Percentiles rank a stretch among this genome's conserved stretches.
These are phyloP conservation scores for Nyctalus aviator DNA, from an alignment of 2,797 vertebrate genomes.

Conservation along the genomic window DNA sequence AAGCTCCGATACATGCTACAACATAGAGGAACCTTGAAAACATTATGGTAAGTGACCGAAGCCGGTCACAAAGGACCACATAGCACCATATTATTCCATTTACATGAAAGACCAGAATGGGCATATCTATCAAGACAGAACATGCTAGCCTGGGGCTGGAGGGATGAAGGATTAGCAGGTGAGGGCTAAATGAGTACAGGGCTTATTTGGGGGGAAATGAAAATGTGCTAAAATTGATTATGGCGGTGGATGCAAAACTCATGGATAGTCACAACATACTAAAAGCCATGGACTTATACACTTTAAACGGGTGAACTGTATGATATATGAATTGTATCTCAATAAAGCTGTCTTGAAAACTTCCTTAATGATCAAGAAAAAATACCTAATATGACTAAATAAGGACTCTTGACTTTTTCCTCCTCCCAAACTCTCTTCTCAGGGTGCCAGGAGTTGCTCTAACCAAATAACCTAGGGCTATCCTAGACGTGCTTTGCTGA, in stretches of 20 bases:
- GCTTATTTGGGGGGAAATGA: background rate
- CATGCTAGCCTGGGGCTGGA: background rate
- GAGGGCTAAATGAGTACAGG: background rate
- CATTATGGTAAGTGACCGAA: background rate
- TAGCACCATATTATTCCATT: background rate
- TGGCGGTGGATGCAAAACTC: background rate
- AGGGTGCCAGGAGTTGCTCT: background rate
- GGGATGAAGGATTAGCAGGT: background rate
- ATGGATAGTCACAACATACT: background rate
- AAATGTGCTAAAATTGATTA: constrained; percentile 9
- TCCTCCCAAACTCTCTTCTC: background rate
- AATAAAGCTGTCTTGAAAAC: background rate
- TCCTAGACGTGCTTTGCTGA: background rate
- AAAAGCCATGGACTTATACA: background rate
- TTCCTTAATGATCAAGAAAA: background rate
- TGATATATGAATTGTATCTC: background rate
- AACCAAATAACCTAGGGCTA: background rate
- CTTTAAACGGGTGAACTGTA: background rate
- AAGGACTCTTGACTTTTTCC: background rate
- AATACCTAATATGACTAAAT: background rate
- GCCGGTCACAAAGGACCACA: background rate
- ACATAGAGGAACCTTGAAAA: background rate
- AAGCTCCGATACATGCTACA: background rate
- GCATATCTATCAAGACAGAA: background rate
- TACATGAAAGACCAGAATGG: background rate